These are phyloP conservation scores for Naso thynnoides DNA, from an alignment of 2,797 vertebrate species.

Conservation along the genomic window DNA sequence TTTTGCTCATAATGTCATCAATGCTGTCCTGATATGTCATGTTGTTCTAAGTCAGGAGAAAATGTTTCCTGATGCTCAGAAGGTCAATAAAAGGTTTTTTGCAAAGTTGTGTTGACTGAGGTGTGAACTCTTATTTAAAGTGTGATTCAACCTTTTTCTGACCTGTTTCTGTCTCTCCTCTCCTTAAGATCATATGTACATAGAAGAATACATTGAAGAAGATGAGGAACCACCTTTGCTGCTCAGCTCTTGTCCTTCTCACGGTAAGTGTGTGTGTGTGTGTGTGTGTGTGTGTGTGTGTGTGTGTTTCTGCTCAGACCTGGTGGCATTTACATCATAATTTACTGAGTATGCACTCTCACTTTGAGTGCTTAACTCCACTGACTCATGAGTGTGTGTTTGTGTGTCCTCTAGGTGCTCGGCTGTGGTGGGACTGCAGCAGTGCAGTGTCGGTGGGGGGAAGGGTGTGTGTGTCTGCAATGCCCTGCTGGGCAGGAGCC, in stretches of 20 bases:
- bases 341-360: not conserved
- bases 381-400: constrained; percentile 30
- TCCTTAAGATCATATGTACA: constrained; percentile 85
- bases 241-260: constrained; percentile 83
- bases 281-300: constrained; percentile 10
- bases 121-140: constrained; percentile 1
- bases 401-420: constrained; percentile 64
- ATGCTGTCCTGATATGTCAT: not conserved
- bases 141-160: not conserved
- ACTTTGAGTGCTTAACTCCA: not conserved
- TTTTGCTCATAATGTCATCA: not conserved
- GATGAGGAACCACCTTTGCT: constrained; percentile 88
- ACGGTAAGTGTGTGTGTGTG: constrained; percentile 68
- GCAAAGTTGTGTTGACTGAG: not conserved
- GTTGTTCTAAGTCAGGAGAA: not conserved
- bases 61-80: not conserved
- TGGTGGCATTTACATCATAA: not conserved
- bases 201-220: constrained; percentile 87
- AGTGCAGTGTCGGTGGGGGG: constrained; percentile 78
- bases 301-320: not conserved
- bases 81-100: not conserved
- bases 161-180: not conserved
- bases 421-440: constrained; percentile 79
- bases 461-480: constrained; percentile 78
- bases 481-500: constrained; percentile 92